Conservation (phyloP, 1,140 invertebrate genomes). For the Anastrepha ludens region DNA sequence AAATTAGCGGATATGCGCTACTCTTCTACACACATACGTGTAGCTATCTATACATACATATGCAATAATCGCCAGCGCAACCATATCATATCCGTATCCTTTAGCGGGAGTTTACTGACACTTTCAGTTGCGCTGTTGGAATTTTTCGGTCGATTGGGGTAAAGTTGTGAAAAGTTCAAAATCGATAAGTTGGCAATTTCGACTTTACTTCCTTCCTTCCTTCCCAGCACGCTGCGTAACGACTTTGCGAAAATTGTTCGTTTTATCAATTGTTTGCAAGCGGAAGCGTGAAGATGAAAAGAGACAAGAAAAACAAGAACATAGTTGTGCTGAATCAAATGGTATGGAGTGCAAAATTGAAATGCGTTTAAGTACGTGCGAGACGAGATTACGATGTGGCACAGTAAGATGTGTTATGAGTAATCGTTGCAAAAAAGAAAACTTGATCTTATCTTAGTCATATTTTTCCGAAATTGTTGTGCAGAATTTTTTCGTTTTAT, state of each 20-base stretch:
- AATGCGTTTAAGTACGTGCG: conserved; percentile 38
- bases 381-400: background rate
- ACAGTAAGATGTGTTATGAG: background rate
- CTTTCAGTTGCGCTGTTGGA: conserved; percentile 25
- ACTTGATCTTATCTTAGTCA: no score
- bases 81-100: background rate
- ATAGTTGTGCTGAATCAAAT: background rate
- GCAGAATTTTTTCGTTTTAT: no score
- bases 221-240: background rate
- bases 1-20: conserved; percentile 39
- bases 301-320: background rate
- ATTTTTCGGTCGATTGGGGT: background rate
- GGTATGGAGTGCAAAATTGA: conserved; percentile 33
- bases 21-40: background rate
- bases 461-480: no score
- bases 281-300: conserved; percentile 45
- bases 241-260: conserved; percentile 17
- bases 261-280: conserved; percentile 46
- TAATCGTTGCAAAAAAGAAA: no score
- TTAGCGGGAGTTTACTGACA: background rate
- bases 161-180: conserved; percentile 40
- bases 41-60: background rate
- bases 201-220: conserved; percentile 43
- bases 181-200: conserved; percentile 52
- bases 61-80: background rate